Conservation (phyloP, 2,113 vertebrate species). For the Propithecus coquereli region DNA sequence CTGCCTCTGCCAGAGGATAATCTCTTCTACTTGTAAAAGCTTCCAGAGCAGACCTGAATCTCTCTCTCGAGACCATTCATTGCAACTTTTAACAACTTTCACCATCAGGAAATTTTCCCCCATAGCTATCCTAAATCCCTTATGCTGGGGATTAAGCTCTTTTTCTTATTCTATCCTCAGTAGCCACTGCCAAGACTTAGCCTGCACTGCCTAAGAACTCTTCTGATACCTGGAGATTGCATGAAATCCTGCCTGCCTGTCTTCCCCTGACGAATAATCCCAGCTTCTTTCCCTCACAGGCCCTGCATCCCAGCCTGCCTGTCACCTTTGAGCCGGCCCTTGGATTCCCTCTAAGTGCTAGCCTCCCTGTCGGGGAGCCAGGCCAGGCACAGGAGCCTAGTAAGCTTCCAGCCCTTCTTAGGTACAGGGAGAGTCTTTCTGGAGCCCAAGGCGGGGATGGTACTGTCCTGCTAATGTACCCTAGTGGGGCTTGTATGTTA, state of each 20-base stretch:
- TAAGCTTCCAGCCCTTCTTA: neutral
- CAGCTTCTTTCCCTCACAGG: slow-evolving; percentile 40
- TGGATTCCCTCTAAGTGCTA: neutral
- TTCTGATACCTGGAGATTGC: slow-evolving; percentile 70
- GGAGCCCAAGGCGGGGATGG: neutral
- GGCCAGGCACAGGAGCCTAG: neutral
- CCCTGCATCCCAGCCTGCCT: neutral
- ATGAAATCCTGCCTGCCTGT: slow-evolving; percentile 60
- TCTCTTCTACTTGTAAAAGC: slow-evolving; percentile 75
- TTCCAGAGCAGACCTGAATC: slow-evolving; percentile 64
- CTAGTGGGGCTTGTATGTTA: neutral
- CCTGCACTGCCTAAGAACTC: slow-evolving; percentile 63
- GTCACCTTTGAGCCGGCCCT: neutral
- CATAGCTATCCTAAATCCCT: slow-evolving; percentile 72
- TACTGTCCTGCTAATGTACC: neutral
- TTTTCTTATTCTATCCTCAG: slow-evolving; percentile 69
- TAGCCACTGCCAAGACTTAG: slow-evolving; percentile 68
- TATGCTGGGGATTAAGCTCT: slow-evolving; percentile 68
- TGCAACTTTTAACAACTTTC: slow-evolving; percentile 73
- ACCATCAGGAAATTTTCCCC: slow-evolving; percentile 73
- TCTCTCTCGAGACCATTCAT: slow-evolving; percentile 72
- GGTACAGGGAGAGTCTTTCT: neutral
- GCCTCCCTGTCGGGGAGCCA: neutral
- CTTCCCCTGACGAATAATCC: slow-evolving; percentile 54
- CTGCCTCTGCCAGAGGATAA: slow-evolving; percentile 71